Base-by-base conservation (phyloP, 1,140 invertebrate genomes). In the Drosophila sturtevanti region DNA sequence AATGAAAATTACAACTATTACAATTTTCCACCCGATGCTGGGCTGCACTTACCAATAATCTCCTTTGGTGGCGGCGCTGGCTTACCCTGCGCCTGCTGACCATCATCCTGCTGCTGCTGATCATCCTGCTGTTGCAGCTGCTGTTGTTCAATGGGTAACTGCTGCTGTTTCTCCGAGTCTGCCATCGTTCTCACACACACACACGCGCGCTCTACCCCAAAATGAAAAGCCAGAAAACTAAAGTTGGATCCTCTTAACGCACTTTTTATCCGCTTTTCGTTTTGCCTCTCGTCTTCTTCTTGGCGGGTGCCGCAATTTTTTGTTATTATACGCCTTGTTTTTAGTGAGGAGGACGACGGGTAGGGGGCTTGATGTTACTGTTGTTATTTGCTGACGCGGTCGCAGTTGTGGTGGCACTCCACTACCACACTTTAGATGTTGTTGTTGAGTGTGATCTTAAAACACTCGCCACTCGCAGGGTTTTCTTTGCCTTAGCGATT, bases 361-460 rank as follows among this genome's bases (percentile, higher is more conserved):
- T 75, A 65, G 64, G 64, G 58, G 76, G 59, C 79, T 56, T 14
- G 54, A 78, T 72, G 71, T 55, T 74, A 68, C 68, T 77, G 68
- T 34, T 72, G 34, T 77, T 77, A 62, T 75, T 79, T 44, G 77
- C 64, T 69, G 66, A 59, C 77, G 77, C 69, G 74, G 79, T 64
- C 81, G 65, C 78, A 78, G 80, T 72, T 64, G 80, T 79, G 90
- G 82, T 79, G 90, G 82, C 90, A 90, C 90, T 90, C 90, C 90
- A 90, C 82, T 75, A 75, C 72, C 72, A 75, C 72, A 75, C 72
- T 81, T 89, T 81, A 75, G 89, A 90, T 91, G 87, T 87, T 90
- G 74, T 90, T 87, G 89, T 90, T 79, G 90, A 91, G 90, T 91
- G 86, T 84, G 89, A 87, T 86, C 89, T 90, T 85, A 89, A 91